phyloP scores from a whole-genome alignment of 2,113 vertebrate species.

The Lipotes vexillifer region DNA sequence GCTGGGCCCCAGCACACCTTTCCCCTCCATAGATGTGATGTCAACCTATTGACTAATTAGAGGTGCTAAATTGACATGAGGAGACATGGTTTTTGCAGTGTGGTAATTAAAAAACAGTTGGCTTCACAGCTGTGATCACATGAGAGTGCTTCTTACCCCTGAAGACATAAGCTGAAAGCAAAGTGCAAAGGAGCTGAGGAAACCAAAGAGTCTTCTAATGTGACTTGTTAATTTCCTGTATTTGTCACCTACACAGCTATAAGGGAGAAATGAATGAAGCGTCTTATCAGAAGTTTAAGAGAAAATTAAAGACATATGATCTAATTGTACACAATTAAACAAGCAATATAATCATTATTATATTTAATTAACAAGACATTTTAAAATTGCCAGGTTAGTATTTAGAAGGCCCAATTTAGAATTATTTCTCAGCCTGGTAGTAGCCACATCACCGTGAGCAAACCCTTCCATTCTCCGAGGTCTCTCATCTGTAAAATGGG shows the following conservation, averaged over 20 bases:
- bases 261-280: constrained; percentile 60
- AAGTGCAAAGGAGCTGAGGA: constrained; percentile 74
- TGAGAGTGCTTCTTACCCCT: constrained; percentile 56
- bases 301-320: constrained; percentile 70
- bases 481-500: not conserved
- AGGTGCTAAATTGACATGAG: constrained; percentile 43
- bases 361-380: constrained; percentile 30
- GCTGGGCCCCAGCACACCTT: not conserved
- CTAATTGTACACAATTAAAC: constrained; percentile 59
- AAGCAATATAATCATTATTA: constrained; percentile 3
- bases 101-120: constrained; percentile 74
- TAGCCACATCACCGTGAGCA: not conserved
- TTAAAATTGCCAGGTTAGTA: not conserved
- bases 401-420: not conserved
- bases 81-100: constrained; percentile 47
- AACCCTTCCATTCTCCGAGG: not conserved
- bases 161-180: constrained; percentile 70
- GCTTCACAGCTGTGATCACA: constrained; percentile 76
- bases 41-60: constrained; percentile 61
- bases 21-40: not conserved
- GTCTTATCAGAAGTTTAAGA: constrained; percentile 69
- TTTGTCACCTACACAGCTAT: constrained; percentile 76
- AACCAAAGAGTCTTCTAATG: constrained; percentile 54
- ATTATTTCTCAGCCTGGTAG: not conserved
- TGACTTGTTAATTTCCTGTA: constrained; percentile 75